Conservation (phyloP, 2,888 invertebrate species). For the Mantis religiosa region DNA sequence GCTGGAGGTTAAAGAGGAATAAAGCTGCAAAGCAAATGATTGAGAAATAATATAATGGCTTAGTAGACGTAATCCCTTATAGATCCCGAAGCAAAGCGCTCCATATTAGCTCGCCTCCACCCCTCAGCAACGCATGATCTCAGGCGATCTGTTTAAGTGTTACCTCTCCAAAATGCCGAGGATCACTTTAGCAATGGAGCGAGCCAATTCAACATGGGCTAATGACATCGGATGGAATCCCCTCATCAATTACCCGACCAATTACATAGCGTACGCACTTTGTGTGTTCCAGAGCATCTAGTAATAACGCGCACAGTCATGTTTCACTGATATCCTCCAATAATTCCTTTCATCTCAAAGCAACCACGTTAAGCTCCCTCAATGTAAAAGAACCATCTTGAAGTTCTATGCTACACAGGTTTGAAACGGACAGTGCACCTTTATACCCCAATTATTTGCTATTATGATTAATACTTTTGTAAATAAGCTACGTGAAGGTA, state of each 20-base stretch:
- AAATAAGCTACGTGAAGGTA: too few species aligned
- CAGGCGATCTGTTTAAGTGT: not conserved
- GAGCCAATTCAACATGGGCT: not conserved
- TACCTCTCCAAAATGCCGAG: not conserved
- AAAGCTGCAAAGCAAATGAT: too few species aligned
- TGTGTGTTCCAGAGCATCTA: not conserved
- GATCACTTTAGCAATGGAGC: not conserved
- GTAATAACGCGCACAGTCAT: not conserved
- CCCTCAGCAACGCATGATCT: not conserved
- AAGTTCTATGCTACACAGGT: not conserved
- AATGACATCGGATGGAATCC: not conserved
- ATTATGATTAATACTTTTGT: too few species aligned
- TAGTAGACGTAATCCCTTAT: too few species aligned
- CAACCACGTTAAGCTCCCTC: not conserved
- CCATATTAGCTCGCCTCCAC: not conserved
- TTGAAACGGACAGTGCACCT: too few species aligned
- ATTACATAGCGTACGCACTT: not conserved
- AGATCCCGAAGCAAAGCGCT: not conserved
- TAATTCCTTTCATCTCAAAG: not conserved
- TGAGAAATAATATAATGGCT: too few species aligned
- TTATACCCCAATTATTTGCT: too few species aligned
- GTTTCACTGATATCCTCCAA: not conserved
- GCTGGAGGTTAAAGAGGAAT: too few species aligned
- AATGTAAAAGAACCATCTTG: not conserved
- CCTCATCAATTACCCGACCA: not conserved